Evolutionary conservation across 2,797 vertebrate species (phyloP).

Genomic region (Gila robusta): DNA sequence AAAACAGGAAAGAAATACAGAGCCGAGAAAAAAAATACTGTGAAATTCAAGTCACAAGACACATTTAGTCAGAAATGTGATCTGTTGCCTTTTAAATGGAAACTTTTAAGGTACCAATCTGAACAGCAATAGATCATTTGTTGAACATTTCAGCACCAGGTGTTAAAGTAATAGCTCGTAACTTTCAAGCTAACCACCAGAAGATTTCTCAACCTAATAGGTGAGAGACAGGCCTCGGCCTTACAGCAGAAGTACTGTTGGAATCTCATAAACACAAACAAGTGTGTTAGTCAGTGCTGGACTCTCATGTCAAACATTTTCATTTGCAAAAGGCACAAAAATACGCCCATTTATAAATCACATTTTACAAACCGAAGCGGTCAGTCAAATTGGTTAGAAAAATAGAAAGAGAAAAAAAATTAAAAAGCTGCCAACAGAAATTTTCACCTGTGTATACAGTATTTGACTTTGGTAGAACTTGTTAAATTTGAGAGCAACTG

Average conservation of each 20-base stretch:
- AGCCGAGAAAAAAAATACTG: background rate
- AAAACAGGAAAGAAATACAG: conserved; percentile 23
- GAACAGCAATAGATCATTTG: conserved; percentile 53
- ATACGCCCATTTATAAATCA: conserved; percentile 44
- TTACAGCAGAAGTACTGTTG: conserved; percentile 36
- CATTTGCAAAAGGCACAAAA: conserved; percentile 31
- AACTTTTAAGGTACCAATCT: conserved; percentile 35
- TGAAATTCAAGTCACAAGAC: conserved; percentile 6
- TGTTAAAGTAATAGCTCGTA: conserved; percentile 53
- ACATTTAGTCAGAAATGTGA: conserved; percentile 25
- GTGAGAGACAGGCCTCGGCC: conserved; percentile 7
- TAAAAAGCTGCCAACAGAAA: conserved; percentile 40
- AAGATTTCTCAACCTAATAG: conserved; percentile 44
- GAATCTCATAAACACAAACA: conserved; percentile 38
- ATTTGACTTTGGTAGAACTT: conserved; percentile 54
- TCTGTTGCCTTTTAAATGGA: conserved; percentile 40
- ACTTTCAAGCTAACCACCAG: conserved; percentile 39
- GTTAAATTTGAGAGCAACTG: conserved; percentile 53
- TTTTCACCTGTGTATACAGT: conserved; percentile 59
- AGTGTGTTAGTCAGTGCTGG: conserved; percentile 14
- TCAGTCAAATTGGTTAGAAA: conserved; percentile 24
- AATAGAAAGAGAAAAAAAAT: background rate
- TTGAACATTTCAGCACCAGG: conserved; percentile 57
- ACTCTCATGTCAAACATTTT: conserved; percentile 37
- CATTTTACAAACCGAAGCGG: conserved; percentile 47